Base-by-base conservation (phyloP, 2,797 vertebrate species). In the Neoniphon sammara region DNA sequence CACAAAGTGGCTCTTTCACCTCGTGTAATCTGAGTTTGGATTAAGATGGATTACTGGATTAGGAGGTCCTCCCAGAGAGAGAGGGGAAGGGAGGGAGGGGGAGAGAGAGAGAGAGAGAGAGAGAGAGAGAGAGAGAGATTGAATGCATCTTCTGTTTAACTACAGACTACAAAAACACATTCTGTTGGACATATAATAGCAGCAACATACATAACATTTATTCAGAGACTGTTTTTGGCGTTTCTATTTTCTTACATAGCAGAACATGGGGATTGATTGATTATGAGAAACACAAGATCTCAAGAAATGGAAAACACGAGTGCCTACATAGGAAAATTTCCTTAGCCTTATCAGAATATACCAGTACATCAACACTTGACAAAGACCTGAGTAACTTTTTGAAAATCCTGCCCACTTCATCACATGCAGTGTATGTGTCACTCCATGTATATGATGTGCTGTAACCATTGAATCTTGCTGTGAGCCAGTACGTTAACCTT, bases 31-130 rank as follows among this genome's bases (percentile, higher is more conserved):
- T 93, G 77, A 83, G 84, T 89, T 86, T 83, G 86, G 88, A 92
- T 91, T 93, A 90, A 88, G 30, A 66, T 78, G 84, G 91, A 93
- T 94, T 91, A 93, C 66, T 82, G 91, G 92, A 93, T 93, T 94
- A 92, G 74, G 68, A 76, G 27, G 71, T 67, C 84, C 74, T 85
- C 71, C 27, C 30, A 18, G 21, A 49, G 3, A 59, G 64, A 65
- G 49, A 23, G 20, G 57, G 66, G 67, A 50, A 58, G 53, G 39
- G 47, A 53, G 46, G 53, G 17, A n/a, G 21, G 46, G 3, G 57
- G 64, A 65, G 49, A 23, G 20, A 60, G 67, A 70, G 54, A 59
- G 53, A 50, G 47, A 53, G 46, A 60, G 15, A 23, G 34, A 70
- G 66, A 57, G 66, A 68, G 18, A 31, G 66, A 36, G 34, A 36